Evolutionary conservation across 2,888 invertebrate species (phyloP), one percentile per base, ranked within the genome.

Genomic region (Limnephilus lunatus): DNA sequence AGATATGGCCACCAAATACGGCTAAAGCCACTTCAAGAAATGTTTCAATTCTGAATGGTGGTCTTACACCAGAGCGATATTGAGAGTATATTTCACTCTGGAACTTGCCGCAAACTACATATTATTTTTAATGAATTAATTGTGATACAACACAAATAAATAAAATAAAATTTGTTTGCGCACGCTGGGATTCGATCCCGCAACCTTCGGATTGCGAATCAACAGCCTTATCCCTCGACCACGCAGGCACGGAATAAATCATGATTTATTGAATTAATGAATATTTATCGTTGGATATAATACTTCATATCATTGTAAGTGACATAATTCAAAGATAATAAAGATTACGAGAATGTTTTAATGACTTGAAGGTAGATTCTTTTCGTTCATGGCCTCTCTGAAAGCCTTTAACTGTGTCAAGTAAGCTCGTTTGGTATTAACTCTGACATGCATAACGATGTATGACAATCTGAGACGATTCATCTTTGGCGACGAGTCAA

Each of bases 401-500:
- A 53, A 87, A 87, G 87, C 68, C 53, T 87, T 68, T 86, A 87
- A 87, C 87, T 32, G 39, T 88, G 88, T 91, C 81, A 82, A 31
- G 82, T 44, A 68, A 87, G 87, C 15, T 19, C 32, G 31, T 68
- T 80, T 44, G 88, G 81, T 32, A 81, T 91, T 85, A 90, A 90
- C 86, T 92, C 81, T 90, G 85, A 83, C 92, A 90, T 89, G 88
- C 48, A 91, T 92, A 92, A 92, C 91, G 90, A 92, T 85, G 88
- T 85, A 89, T 81, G 93, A 90, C 92, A 91, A 90, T 39, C 87
- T 31, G 81, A 81, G 39, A 44, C 92, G 91, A 93, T 93, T 93
- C 92, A 93, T 93, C 93, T 92, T 48, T 32, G 48, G 93, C 92
- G 93, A 90, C 87, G 88, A 81, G 85, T 81, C n/a, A 83, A 93